Conservation (phyloP, 30 jellyfish, hydroid and myxozoan species). For the Rhopilema esculentum region DNA sequence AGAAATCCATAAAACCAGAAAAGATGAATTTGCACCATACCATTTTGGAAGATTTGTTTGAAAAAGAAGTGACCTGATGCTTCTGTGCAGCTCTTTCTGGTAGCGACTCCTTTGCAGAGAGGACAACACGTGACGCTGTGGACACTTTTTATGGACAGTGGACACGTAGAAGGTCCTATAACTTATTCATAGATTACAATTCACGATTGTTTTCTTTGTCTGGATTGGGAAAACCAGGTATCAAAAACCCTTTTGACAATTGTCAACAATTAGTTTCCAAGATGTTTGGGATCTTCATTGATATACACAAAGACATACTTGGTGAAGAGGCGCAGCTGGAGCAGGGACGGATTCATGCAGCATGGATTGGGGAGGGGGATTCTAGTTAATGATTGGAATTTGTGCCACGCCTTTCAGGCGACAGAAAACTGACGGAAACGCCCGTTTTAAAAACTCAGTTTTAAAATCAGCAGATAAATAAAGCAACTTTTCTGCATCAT, state of each 20-base stretch:
- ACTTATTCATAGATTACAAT: background rate
- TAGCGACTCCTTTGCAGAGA: constrained; percentile 10
- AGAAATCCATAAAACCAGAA: background rate
- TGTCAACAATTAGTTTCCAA: background rate
- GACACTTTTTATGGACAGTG: constrained; percentile 51
- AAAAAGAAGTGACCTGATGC: background rate
- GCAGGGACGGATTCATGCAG: too few relatives aligned
- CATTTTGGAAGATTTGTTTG: background rate
- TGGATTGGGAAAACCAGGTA: background rate
- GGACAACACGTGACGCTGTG: constrained; percentile 56
- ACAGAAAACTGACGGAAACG: too few relatives aligned
- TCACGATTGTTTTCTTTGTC: background rate
- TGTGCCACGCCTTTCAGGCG: too few relatives aligned
- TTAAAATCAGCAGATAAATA: too few relatives aligned
- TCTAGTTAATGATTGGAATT: too few relatives aligned
- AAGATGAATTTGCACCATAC: background rate
- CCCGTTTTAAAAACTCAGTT: too few relatives aligned
- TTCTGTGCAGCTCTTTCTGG: constrained; percentile 18
- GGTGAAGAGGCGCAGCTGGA: too few relatives aligned
- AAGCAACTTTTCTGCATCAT: too few relatives aligned
- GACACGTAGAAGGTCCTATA: constrained; percentile 31
- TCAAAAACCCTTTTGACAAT: background rate
- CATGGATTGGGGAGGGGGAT: too few relatives aligned
- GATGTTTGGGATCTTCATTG: background rate
- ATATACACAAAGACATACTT: background rate